Evolutionary conservation across 2,113 vertebrate genomes (phyloP).

Genomic region (Megaceryle torquata): DNA sequence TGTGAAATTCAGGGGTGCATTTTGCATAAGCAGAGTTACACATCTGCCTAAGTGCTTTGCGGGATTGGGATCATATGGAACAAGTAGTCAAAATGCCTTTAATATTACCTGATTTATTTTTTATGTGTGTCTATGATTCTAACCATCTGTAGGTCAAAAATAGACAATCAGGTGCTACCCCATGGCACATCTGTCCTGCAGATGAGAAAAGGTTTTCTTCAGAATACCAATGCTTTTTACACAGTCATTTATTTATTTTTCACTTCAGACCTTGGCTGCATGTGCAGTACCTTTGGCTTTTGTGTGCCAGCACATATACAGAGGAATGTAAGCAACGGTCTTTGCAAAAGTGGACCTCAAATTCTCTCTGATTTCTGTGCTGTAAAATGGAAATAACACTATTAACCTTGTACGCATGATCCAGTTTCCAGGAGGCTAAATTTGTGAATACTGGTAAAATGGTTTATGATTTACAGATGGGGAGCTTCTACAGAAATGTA

Average conservation of each 20-base stretch:
- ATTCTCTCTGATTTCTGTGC: slow-evolving; percentile 16
- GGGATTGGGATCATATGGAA: slow-evolving; percentile 34
- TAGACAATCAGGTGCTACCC: slow-evolving; percentile 38
- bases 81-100: slow-evolving; percentile 60
- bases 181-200: slow-evolving; percentile 33
- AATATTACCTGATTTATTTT: slow-evolving; percentile 58
- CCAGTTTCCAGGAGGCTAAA: slow-evolving; percentile 1
- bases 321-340: not conserved
- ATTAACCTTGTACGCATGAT: slow-evolving; percentile 16
- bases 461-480: slow-evolving; percentile 15
- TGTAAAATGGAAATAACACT: slow-evolving; percentile 5
- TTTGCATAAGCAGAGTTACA: not conserved
- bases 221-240: slow-evolving; percentile 3
- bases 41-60: slow-evolving; percentile 23
- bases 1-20: not conserved
- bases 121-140: slow-evolving; percentile 32
- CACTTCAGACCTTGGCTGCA: not conserved
- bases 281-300: not conserved
- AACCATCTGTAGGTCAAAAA: slow-evolving; percentile 59
- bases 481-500: not conserved
- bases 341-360: not conserved
- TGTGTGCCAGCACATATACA: not conserved
- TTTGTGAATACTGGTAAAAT: not conserved
- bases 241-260: not conserved
- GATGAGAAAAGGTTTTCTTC: slow-evolving; percentile 26